Percentiles rank a stretch among this genome's conserved stretches.
phyloP scores from a whole-genome alignment of 2,113 vertebrate genomes.

The Struthio camelus region DNA sequence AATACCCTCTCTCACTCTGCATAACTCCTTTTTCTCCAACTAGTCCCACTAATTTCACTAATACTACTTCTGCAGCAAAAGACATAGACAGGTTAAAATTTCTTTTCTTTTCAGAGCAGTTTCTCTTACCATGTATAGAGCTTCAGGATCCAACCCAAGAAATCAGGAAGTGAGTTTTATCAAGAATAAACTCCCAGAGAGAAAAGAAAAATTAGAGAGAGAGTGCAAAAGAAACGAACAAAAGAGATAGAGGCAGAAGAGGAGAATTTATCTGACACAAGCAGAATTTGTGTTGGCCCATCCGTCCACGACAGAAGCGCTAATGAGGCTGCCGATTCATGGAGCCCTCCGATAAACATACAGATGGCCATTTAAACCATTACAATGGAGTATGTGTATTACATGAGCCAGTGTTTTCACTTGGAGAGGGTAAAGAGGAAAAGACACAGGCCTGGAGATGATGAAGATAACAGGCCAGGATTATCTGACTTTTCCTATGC shows the following conservation, averaged over 20 bases:
- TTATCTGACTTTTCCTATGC: conserved; percentile 54
- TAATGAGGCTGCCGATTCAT: conserved; percentile 40
- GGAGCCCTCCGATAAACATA: conserved; percentile 23
- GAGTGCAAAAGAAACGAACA: background rate
- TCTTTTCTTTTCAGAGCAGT: background rate
- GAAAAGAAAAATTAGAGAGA: background rate
- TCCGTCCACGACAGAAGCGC: conserved; percentile 34
- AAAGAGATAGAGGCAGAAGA: conserved; percentile 16
- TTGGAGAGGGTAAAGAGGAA: conserved; percentile 41
- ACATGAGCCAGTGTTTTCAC: background rate
- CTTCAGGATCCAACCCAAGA: background rate
- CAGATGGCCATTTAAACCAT: conserved; percentile 42
- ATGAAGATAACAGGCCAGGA: conserved; percentile 52
- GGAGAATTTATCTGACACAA: conserved; percentile 47
- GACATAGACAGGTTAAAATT: background rate
- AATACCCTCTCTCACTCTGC: background rate
- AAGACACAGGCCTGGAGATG: conserved; percentile 52
- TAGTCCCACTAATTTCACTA: background rate
- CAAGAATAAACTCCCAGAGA: background rate
- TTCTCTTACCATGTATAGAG: background rate
- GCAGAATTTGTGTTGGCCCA: conserved; percentile 51
- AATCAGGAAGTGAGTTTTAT: background rate
- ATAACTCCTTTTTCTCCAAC: background rate
- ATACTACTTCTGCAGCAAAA: background rate
- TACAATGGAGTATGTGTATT: conserved; percentile 31